Evolutionary conservation across 2,797 vertebrate genomes (phyloP), one percentile per base, ranked within the genome.

Genomic region (Hozukius guyotensis): DNA sequence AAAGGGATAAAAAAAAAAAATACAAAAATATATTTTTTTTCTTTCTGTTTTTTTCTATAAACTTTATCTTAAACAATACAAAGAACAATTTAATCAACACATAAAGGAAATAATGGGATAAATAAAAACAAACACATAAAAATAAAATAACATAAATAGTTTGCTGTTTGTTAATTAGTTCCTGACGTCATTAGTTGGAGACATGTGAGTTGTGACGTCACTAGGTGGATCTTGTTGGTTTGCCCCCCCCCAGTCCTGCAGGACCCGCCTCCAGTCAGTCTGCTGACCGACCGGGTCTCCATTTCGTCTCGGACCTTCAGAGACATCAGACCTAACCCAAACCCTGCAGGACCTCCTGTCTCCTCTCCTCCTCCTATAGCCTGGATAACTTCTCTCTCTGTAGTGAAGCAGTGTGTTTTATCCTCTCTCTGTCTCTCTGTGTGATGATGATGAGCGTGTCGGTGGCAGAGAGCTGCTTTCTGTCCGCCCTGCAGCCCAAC

Each of bases 401-500:
- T 8, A 2, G 22, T 64, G 6, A 34, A 27, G 8, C 3, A n/a
- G n/a, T 14, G 9, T 46, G 29, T 61, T 61, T n/a, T 12, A 0
- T 34, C 1, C 13, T 14, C 72, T 27, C 34, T 36, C 11, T 36
- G 31, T 32, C 8, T 32, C 2, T 32, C 9, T 0, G 0, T 36
- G 36, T 14, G 36, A 64, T 31, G 10, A 83, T 16, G 7, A 90
- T 95, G 95, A 94, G 92, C 20, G 86, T 72, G 0, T 83, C 80
- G 14, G 84, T 88, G 77, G 87, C 80, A 32, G 94, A 96, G 31
- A 77, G 94, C 61, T 94, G 97, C 83, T 95, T 99, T 88, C 94
- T 97, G 82, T 97, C 98, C 46, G 97, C 97, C 56, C 89, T 98
- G 90, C 97, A 98, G 96, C 98, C 97, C 8, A 95, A 96, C 9